phyloP scores from a whole-genome alignment of 2,888 invertebrate genomes.

The Limenitis camilla region DNA sequence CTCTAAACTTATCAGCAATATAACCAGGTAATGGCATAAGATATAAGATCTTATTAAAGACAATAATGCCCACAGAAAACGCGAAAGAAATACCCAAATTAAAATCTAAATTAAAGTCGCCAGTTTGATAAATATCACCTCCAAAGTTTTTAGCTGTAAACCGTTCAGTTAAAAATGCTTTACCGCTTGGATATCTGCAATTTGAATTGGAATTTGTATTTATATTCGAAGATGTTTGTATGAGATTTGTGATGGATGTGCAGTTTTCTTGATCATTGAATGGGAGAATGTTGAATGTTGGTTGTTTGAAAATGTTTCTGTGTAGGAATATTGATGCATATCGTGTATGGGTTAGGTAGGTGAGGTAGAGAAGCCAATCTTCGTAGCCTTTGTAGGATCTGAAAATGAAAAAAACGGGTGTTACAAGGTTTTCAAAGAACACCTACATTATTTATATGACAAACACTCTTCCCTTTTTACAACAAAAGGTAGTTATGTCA shows the following conservation, averaged over 20 bases:
- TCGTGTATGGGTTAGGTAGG: constrained; percentile 85
- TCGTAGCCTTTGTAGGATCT: constrained; percentile 86
- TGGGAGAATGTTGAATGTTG: constrained; percentile 69
- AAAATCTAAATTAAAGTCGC: constrained; percentile 80
- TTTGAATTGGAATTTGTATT: constrained; percentile 71
- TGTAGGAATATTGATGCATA: constrained; percentile 86
- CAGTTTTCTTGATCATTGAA: constrained; percentile 74
- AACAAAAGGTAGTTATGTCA: too few relatives aligned
- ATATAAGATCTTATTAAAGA: constrained; percentile 89
- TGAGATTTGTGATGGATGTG: constrained; percentile 64
- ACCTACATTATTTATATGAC: too few relatives aligned
- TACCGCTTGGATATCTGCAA: constrained; percentile 81
- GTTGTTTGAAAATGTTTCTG: constrained; percentile 79
- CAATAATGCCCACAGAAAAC: constrained; percentile 85
- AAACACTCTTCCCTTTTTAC: too few relatives aligned
- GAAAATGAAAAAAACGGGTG: constrained; percentile 8
- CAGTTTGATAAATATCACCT: constrained; percentile 71
- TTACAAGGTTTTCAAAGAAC: too few relatives aligned
- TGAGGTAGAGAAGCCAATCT: constrained; percentile 87
- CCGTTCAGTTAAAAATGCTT: constrained; percentile 81
- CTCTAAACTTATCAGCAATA: constrained; percentile 90
- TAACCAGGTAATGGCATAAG: constrained; percentile 88
- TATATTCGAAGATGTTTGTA: constrained; percentile 69
- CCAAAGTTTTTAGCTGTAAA: constrained; percentile 75
- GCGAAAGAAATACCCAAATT: constrained; percentile 89